Evolutionary conservation across 2,113 vertebrate genomes (phyloP).

Genomic region (Alectura lathami): DNA sequence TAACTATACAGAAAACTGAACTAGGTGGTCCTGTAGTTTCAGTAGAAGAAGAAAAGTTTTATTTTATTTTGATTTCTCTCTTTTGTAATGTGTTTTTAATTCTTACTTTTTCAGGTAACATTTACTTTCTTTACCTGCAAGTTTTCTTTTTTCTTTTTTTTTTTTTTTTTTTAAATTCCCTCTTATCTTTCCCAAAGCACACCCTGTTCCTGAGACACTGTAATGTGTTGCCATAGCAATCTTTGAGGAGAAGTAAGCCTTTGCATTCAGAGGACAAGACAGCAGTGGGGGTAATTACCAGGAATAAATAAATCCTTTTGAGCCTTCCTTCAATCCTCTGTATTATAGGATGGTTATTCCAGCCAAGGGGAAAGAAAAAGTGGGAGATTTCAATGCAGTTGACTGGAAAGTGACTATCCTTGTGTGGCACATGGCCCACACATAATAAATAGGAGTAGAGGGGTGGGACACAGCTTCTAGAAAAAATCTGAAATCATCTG

Average conservation of each 20-base stretch:
- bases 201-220: neutral
- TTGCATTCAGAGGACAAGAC: neutral
- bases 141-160: too few species aligned
- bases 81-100: neutral
- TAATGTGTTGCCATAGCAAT: constrained; percentile 9
- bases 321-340: neutral
- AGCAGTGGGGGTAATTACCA: neutral
- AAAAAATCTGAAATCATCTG: neutral
- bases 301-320: neutral
- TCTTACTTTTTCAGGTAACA: neutral
- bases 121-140: neutral
- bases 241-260: neutral
- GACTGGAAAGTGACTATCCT: neutral
- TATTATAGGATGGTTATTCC: neutral
- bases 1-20: neutral
- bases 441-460: neutral
- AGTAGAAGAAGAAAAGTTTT: neutral
- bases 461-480: neutral
- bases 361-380: neutral
- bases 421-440: neutral
- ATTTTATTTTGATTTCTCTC: neutral
- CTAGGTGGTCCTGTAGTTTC: neutral
- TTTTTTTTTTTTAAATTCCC: too few species aligned
- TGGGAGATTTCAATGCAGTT: neutral
- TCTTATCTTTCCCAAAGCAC: neutral